Base-by-base conservation (phyloP, 2,888 invertebrate species). In the Andrena dorsata region DNA sequence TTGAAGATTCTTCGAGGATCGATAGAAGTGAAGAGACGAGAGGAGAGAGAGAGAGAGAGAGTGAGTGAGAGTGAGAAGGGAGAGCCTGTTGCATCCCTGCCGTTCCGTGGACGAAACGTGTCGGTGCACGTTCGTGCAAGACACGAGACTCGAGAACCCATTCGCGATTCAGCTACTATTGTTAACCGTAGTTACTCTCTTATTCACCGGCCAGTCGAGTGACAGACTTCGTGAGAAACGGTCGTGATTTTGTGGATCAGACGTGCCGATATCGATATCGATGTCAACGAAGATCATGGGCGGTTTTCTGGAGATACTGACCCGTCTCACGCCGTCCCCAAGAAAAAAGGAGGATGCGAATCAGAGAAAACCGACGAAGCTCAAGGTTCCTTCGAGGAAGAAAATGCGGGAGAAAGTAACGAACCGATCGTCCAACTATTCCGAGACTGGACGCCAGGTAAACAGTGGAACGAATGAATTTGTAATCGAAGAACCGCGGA, bases 261-360 rank as follows among this genome's bases (percentile, higher is more conserved):
- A 41, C 41, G 13, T 41, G 6, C 61, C n/a, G 32, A 10, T 58
- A 7, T 41, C 56, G 56, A 8, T 23, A 16, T 32, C 64, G 66
- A 81, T 86, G 81, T 63, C 86, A 41, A 76, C 28, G 7, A 88
- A 74, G 6, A 75, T 87, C n/a, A 70, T 82, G n/a, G 53, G 63
- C 13, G 51, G 41, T 5, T 28, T 87, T 8, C 6, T 79, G 56
- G 64, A 80, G 2, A n/a, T 63, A 28, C 16, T 86, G 23, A 28
- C 20, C 16, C 88, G 84, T 0, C 30, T 87, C 13, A 64, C 84
- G 10, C 87, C 86, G 26, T 88, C 88, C 1, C 88, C 88, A 26
- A 76, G 41, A 23, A 82, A 65, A 13, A 69, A 41, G 47, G 30
- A 32, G 1, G 13, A 30, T n/a, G 4, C 23, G 2, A 8, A n/a